Evolutionary conservation across 1,140 invertebrate genomes (phyloP), one percentile per base, ranked within the genome.

Genomic region (Drosophila rhopaloa): DNA sequence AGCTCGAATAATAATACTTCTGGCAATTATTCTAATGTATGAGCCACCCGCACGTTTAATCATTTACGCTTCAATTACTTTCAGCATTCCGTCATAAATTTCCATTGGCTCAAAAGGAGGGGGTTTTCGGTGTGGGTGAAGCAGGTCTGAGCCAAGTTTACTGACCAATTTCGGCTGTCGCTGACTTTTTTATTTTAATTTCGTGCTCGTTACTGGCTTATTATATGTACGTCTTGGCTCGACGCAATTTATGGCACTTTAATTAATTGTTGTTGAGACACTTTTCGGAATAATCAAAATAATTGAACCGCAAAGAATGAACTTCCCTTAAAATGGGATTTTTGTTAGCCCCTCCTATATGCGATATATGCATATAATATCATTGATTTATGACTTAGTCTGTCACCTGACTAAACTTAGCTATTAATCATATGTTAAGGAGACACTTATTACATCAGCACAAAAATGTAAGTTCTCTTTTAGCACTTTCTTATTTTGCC

Each of bases 181-280:
- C 81, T 84, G 83, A 79, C 70, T 79, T 58, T 82, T 88, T 79
- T 81, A 85, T 86, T 84, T 74, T 77, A 62, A 77, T 76, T 81
- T 84, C 82, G 72, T 80, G 81, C 73, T 82, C 70, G 73, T 73
- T 81, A 51, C 61, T 57, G 13, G 76, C 62, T 71, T 71, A 55
- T 60, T 60, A 14, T 50, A 54, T 29, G 47, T 79, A 55, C 58
- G 59, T 47, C 63, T 68, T 74, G 70, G 54, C 46, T 35, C 56
- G 37, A 24, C 50, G 51, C 73, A 76, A 73, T 72, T 82, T 85
- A 83, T 83, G 70, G 43, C 38, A 59, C 83, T 67, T 83, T 68
- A 83, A 86, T 88, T 86, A 86, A 89, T 88, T 83, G 68, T 68
- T 61, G 47, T 19, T 60, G 62, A 59, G 54, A 72, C 65, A 58